Base-by-base conservation (phyloP, 2,797 vertebrate species). In the Hylomyscus alleni region DNA sequence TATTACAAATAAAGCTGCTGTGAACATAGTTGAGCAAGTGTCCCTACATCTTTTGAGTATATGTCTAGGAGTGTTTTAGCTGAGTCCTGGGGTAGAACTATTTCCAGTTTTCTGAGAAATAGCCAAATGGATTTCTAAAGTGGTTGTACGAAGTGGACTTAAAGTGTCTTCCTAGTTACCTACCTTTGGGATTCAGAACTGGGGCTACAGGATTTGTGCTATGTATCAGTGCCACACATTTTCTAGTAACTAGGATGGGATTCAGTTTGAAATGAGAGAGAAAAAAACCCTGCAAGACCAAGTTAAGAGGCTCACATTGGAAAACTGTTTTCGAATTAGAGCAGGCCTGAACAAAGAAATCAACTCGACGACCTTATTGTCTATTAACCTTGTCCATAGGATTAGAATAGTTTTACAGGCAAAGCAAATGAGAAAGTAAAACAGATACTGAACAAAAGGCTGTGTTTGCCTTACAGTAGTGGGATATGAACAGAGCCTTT, bases 241-340 rank as follows among this genome's bases (percentile, higher is more conserved):
- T 96, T 73, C 72, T 91, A 73, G 47, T 10, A 50, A 81, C 24
- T 40, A 78, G 67, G 40, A 83, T 91, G 26, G 26, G 5, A 31
- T 78, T 89, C 34, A 78, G 14, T 82, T 96, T 95, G 22, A 95
- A 86, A 96, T 69, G 17, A 11, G 58, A 72, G 78, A 72, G 78
- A 89, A 69, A 72, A 73, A 77, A 82, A 91, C 50, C n/a, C 40
- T 65, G 13, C 22, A 80, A 89, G 89, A 88, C 15, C 90, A 96
- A 92, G 72, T 34, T n/a, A 82, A 90, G 6, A 62, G 94, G 84
- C 34, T 67, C 40, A 26, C 7, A 37, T 22, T 37, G 72, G 90
- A 90, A 94, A 94, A 83, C 6, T 52, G 50, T 92, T 93, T 34
- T 94, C 54, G 72, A 88, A 90, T 81, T 19, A 95, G 76, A 86